A percentile compares a stretch with the other conserved stretches of the same genome.
phyloP scores from a whole-genome alignment of 2,888 invertebrate species.

The Oscheius sp. region DNA sequence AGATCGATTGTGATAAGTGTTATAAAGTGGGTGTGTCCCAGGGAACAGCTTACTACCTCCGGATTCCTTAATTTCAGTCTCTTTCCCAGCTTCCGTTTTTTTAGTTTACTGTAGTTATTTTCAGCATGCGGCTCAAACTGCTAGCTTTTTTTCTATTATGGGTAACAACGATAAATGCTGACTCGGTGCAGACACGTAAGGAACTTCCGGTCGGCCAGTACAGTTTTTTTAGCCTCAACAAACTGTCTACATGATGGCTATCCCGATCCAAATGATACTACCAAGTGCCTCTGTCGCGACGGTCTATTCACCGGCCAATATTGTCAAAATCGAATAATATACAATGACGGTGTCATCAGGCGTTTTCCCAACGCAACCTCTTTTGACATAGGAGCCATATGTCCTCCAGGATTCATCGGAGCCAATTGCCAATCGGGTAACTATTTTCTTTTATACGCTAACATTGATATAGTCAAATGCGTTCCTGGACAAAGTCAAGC shows the following conservation, averaged over 20 bases:
- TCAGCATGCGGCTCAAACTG: constrained; percentile 29
- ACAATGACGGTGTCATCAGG: constrained; percentile 12
- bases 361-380: not conserved
- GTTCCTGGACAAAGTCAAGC: constrained; percentile 20
- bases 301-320: not conserved
- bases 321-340: constrained; percentile 5
- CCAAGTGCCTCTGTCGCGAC: constrained; percentile 4
- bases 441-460: not conserved
- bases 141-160: not conserved
- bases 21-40: constrained; percentile 12
- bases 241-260: constrained; percentile 31
- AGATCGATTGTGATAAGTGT: constrained; percentile 28
- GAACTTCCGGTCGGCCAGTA: not conserved
- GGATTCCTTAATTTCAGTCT: constrained; percentile 6
- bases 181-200: not conserved
- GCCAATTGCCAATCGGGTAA: constrained; percentile 31
- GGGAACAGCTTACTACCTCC: constrained; percentile 13
- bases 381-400: constrained; percentile 10
- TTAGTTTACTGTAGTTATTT: constrained; percentile 7
- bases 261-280: not conserved
- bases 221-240: not conserved
- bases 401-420: constrained; percentile 30
- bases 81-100: not conserved
- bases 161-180: not conserved
- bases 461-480: constrained; percentile 16